phyloP scores from a whole-genome alignment of 2,888 invertebrate species.

The Lithophane semibrunnea region DNA sequence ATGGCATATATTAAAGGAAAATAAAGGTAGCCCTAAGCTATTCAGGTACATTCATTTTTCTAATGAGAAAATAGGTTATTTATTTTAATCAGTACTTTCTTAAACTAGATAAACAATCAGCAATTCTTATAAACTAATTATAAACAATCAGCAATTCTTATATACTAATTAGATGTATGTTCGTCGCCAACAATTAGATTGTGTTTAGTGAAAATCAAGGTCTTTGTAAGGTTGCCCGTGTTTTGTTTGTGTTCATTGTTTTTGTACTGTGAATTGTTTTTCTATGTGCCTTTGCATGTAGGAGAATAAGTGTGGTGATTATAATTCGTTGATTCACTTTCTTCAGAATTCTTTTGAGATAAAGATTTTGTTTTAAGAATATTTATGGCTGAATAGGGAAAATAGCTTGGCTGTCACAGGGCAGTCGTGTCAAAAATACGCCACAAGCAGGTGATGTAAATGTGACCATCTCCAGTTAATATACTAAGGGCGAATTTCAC shows the following conservation, averaged over 20 bases:
- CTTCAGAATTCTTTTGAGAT: neutral
- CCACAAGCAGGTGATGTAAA: neutral
- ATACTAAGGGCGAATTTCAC: no score
- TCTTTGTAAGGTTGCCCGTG: conserved; percentile 54
- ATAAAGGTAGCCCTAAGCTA: no score
- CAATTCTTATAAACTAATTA: no score
- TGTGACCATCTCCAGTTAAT: no score
- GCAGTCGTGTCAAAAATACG: neutral
- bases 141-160: no score
- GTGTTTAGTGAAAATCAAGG: conserved; percentile 68
- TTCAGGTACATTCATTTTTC: no score
- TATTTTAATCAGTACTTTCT: no score
- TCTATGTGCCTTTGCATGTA: conserved; percentile 1
- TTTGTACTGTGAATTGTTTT: conserved; percentile 18
- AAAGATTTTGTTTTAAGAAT: neutral
- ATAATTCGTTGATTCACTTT: neutral
- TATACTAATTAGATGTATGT: no score
- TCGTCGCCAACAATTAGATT: no score
- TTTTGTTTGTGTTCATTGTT: conserved; percentile 1
- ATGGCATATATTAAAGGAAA: no score
- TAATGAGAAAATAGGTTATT: no score
- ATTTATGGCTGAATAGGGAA: neutral
- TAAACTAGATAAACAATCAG: no score
- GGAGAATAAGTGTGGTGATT: neutral
- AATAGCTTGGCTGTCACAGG: neutral